Evolutionary conservation across 1,140 invertebrate species (phyloP).

Genomic region (Formica exsecta): DNA sequence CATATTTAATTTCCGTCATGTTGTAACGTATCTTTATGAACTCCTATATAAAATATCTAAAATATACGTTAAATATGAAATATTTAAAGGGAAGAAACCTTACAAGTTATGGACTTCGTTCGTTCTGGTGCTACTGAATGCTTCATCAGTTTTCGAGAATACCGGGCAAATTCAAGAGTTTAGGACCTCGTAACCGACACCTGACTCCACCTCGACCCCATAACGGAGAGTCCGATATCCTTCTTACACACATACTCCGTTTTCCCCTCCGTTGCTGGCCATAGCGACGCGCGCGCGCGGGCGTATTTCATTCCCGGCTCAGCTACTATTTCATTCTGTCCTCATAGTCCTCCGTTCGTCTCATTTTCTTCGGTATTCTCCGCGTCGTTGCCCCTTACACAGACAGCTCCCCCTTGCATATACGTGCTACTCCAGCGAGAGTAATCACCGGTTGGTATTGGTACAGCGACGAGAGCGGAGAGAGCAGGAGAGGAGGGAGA

Average conservation of each 20-base stretch:
- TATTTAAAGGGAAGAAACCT: not conserved
- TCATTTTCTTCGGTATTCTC: slow-evolving; percentile 60
- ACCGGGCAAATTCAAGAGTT: slow-evolving; percentile 33
- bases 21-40: not conserved
- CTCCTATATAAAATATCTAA: slow-evolving; percentile 12
- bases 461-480: not conserved
- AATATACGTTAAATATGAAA: slow-evolving; percentile 10
- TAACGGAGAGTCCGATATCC: slow-evolving; percentile 29
- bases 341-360: slow-evolving; percentile 57
- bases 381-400: slow-evolving; percentile 48
- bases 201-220: slow-evolving; percentile 23
- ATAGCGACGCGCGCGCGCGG: not conserved
- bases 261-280: not conserved
- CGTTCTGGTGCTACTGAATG: slow-evolving; percentile 19
- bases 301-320: slow-evolving; percentile 42
- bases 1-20: not conserved
- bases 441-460: slow-evolving; percentile 53
- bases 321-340: slow-evolving; percentile 60
- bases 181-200: slow-evolving; percentile 50
- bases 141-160: slow-evolving; percentile 50
- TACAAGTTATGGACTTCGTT: not conserved
- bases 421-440: slow-evolving; percentile 24
- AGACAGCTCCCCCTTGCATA: slow-evolving; percentile 8
- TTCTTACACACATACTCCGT: not conserved
- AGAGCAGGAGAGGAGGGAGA: not conserved